Conservation (phyloP, 2,113 vertebrate genomes). For the Bos javanicus region DNA sequence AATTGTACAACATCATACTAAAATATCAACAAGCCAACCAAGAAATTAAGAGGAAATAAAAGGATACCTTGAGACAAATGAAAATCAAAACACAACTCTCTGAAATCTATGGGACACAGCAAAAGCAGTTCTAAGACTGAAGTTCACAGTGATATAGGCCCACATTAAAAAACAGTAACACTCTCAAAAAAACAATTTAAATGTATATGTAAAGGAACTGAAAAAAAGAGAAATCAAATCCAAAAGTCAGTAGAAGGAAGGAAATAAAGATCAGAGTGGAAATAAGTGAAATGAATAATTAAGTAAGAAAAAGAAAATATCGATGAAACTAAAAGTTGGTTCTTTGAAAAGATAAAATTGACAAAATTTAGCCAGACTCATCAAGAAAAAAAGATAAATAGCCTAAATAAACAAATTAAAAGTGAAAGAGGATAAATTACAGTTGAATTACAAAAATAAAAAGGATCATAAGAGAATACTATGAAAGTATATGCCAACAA, state of each 20-base stretch:
- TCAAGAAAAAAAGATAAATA: not conserved
- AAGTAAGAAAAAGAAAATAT: not conserved
- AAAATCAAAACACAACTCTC: not conserved
- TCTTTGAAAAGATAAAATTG: not conserved
- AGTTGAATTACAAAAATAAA: not conserved
- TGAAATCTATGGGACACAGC: not conserved
- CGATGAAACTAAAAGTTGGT: not conserved
- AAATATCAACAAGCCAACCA: not conserved
- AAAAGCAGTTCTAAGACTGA: not conserved
- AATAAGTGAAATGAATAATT: not conserved
- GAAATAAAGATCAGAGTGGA: not conserved
- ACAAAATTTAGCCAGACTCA: not conserved
- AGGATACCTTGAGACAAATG: not conserved
- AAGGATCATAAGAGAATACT: not conserved
- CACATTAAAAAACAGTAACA: not conserved
- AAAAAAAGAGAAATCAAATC: not conserved
- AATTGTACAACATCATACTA: not conserved
- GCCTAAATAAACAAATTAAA: not conserved
- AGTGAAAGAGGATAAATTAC: not conserved
- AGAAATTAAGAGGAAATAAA: not conserved
- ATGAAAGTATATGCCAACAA: not conserved
- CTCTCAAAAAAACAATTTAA: not conserved
- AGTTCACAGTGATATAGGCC: not conserved
- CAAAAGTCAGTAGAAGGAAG: not conserved
- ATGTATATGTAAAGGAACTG: not conserved